phyloP scores from a whole-genome alignment of 2,888 invertebrate species.

The Celastrina argiolus region DNA sequence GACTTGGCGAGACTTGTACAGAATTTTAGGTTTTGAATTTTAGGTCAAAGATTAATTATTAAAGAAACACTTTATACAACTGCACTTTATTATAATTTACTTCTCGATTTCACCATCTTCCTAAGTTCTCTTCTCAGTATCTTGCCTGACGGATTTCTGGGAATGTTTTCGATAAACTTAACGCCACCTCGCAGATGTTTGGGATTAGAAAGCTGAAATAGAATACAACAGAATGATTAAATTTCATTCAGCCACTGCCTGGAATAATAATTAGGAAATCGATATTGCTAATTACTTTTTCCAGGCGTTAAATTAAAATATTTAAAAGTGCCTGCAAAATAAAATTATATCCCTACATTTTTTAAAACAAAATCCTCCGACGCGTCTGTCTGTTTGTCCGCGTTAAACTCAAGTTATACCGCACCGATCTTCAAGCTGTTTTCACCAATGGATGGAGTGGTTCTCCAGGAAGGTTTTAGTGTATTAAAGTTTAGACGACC shows the following conservation, averaged over 20 bases:
- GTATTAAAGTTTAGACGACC: too few species aligned
- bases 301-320: background rate
- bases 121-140: slow-evolving; percentile 78
- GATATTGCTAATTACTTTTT: background rate
- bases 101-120: slow-evolving; percentile 34
- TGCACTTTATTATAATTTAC: slow-evolving; percentile 36
- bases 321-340: background rate
- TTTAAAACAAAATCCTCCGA: too few species aligned
- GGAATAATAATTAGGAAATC: background rate
- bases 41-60: too few species aligned
- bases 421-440: too few species aligned
- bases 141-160: slow-evolving; percentile 84
- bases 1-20: too few species aligned
- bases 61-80: background rate
- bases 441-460: too few species aligned
- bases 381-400: too few species aligned
- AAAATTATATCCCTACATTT: too few species aligned
- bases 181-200: slow-evolving; percentile 84
- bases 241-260: too few species aligned
- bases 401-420: too few species aligned
- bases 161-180: slow-evolving; percentile 80
- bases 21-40: too few species aligned
- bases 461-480: too few species aligned
- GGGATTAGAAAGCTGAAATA: slow-evolving; percentile 68
- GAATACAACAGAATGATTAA: background rate